phyloP scores from a whole-genome alignment of 2,113 vertebrate species.

The Oreocharis arfaki region DNA sequence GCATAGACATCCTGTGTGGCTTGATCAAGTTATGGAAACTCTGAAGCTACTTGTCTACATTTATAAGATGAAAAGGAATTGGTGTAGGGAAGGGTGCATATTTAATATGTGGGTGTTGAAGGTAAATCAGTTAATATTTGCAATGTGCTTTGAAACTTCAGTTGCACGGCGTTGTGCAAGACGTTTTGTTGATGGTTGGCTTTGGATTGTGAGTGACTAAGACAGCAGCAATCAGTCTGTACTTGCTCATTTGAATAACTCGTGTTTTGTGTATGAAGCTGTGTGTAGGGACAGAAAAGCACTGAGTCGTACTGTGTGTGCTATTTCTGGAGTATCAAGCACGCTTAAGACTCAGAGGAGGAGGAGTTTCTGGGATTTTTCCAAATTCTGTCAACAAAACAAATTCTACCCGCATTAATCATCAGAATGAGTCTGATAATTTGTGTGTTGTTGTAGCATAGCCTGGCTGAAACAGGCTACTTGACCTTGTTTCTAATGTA shows the following conservation, averaged over 20 bases:
- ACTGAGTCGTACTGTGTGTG: neutral
- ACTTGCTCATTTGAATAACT: conserved; percentile 9
- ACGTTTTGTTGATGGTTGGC: neutral
- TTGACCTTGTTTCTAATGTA: neutral
- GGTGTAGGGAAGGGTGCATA: neutral
- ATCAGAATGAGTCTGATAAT: neutral
- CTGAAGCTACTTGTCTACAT: neutral
- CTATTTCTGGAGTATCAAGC: conserved; percentile 16
- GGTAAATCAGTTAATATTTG: neutral
- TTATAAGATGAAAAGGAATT: neutral
- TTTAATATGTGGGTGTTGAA: neutral
- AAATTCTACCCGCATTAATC: neutral
- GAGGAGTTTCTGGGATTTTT: neutral
- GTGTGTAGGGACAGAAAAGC: neutral
- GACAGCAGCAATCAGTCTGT: neutral
- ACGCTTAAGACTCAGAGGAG: neutral
- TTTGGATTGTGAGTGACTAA: neutral
- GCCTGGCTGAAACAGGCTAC: neutral
- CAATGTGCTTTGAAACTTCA: neutral
- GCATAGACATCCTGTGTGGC: neutral
- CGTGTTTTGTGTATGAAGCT: neutral
- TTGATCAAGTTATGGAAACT: neutral
- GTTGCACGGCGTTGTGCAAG: neutral
- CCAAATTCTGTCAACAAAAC: conserved; percentile 29
- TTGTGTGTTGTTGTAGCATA: neutral